These are phyloP conservation scores for Leiothrix lutea DNA, from an alignment of 2,113 vertebrate species.

Conservation along the genomic window DNA sequence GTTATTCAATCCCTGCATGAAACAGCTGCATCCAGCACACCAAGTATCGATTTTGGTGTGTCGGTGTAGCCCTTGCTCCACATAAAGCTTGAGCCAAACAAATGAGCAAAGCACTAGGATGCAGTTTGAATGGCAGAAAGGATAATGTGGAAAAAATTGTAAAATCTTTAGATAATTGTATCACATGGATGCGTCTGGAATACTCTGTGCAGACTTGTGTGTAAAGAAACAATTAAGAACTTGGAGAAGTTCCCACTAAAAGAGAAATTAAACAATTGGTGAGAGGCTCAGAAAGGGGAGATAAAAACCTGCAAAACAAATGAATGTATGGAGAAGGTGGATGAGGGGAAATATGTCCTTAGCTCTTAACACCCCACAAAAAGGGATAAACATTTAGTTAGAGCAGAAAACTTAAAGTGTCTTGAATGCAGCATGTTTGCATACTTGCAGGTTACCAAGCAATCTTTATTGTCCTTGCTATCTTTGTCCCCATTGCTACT, in stretches of 20 bases:
- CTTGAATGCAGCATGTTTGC: background rate
- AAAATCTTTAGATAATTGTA: background rate
- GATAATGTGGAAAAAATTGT: slow-evolving; percentile 21
- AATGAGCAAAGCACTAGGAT: background rate
- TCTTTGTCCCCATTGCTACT: background rate
- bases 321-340: background rate
- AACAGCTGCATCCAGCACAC: slow-evolving; percentile 13
- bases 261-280: background rate
- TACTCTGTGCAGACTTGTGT: background rate
- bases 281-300: background rate
- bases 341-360: background rate
- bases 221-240: background rate
- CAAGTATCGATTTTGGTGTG: background rate
- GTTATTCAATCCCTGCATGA: slow-evolving; percentile 14
- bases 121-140: background rate
- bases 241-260: background rate
- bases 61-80: background rate
- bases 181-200: background rate
- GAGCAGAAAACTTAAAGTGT: background rate
- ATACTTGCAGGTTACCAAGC: background rate
- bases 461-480: background rate
- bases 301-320: background rate
- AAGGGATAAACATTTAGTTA: background rate
- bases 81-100: background rate
- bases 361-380: background rate